Conservation (phyloP, 2,888 invertebrate genomes). For the Conistra vaccinii region DNA sequence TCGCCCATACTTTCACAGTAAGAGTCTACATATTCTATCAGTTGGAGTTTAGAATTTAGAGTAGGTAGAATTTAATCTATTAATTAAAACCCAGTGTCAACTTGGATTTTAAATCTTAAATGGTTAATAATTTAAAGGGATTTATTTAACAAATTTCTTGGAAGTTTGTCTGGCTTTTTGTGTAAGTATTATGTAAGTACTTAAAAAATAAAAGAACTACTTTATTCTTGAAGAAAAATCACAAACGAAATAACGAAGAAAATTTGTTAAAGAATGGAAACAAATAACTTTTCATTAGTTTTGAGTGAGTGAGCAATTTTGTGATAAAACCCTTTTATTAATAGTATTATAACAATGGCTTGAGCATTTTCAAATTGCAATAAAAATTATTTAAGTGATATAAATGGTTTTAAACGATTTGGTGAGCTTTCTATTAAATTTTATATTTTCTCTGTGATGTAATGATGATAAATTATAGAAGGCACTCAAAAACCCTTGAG, state of each 20-base stretch:
- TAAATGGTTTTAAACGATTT: conserved; percentile 1
- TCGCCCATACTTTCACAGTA: neutral
- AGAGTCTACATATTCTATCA: neutral
- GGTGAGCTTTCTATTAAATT: neutral
- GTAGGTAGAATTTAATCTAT: neutral
- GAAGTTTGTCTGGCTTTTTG: neutral
- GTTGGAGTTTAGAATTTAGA: neutral
- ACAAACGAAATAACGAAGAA: neutral
- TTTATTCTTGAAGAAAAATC: neutral
- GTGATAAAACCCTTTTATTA: conserved; percentile 24
- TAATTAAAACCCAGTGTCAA: neutral
- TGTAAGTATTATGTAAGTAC: neutral
- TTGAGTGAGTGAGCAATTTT: conserved; percentile 33
- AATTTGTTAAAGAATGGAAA: neutral
- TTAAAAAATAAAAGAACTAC: neutral
- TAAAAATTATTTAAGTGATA: neutral
- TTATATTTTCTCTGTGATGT: neutral
- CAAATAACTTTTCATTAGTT: conserved; percentile 33
- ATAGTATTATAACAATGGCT: conserved; percentile 23
- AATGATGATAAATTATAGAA: neutral
- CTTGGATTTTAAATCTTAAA: neutral
- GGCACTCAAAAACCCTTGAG: neutral
- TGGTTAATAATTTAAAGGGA: neutral
- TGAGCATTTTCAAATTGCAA: conserved; percentile 9
- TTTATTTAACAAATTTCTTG: neutral